Evolutionary conservation across 2,888 invertebrate species (phyloP), one percentile per base, ranked within the genome.

Genomic region (Pristionchus maxplancki): DNA sequence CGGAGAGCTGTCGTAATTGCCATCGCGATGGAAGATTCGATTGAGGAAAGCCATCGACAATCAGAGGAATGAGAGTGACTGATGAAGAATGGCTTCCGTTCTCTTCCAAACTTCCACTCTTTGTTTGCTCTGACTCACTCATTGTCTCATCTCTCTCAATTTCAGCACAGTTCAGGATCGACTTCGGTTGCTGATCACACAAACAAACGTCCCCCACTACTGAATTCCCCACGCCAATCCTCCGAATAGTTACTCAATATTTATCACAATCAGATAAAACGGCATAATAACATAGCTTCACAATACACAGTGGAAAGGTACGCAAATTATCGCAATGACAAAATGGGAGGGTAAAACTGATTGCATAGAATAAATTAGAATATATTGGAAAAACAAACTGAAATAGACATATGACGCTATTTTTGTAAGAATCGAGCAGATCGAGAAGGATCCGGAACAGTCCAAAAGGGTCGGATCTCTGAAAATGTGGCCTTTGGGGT

Each of bases 251-350:
- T 62, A 62, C 9, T 28, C 62, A 62, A 62, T 28, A 28, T 28
- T 62, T 78, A 91, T 93, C 89, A 90, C 91, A 90, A 90, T 91
- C 89, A 90, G 91, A 85, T 91, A 91, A 86, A 91, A 90, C 67
- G 89, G 91, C 34, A 91, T 91, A 83, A n/a, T n/a, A n/a, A n/a
- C n/a, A n/a, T n/a, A n/a, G n/a, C n/a, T n/a, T n/a, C n/a, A n/a
- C n/a, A n/a, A n/a, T n/a, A n/a, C n/a, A n/a, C n/a, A n/a, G n/a
- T n/a, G n/a, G n/a, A n/a, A n/a, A n/a, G n/a, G n/a, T n/a, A n/a
- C n/a, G n/a, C n/a, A n/a, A n/a, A n/a, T n/a, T n/a, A n/a, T n/a
- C n/a, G n/a, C n/a, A n/a, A n/a, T n/a, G n/a, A n/a, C n/a, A n/a
- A n/a, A n/a, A n/a, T n/a, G n/a, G n/a, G n/a, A n/a, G n/a, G n/a